Evolutionary conservation across 2,113 vertebrate genomes (phyloP).

Genomic region (Syrmaticus mikado): DNA sequence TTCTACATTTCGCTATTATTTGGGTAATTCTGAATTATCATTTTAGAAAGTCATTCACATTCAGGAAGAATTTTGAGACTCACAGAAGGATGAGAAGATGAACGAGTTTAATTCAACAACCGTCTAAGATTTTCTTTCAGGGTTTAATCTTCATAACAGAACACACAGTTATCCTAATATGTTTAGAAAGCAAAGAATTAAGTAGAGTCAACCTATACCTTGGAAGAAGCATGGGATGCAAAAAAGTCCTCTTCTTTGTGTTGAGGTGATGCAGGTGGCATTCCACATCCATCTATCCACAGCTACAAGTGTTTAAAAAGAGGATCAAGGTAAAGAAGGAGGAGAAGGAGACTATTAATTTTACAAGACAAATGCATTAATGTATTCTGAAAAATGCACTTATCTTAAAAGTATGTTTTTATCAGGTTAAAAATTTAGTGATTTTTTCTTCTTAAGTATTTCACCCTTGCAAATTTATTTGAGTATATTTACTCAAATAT

Average conservation of each 20-base stretch:
- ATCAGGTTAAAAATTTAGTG: not conserved
- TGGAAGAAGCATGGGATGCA: slow-evolving; percentile 79
- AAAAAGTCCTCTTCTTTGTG: slow-evolving; percentile 95
- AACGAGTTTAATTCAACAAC: not conserved
- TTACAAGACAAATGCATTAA: not conserved
- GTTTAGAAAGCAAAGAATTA: not conserved
- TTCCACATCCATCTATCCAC: slow-evolving; percentile 87
- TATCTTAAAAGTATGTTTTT: not conserved
- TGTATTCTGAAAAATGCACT: not conserved
- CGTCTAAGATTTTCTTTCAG: not conserved
- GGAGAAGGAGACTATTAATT: not conserved
- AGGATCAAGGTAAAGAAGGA: not conserved
- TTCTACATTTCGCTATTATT: not conserved
- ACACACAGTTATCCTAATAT: not conserved
- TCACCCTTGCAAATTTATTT: not conserved
- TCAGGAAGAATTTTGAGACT: not conserved
- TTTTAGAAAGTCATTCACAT: not conserved
- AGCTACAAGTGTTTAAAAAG: slow-evolving; percentile 75
- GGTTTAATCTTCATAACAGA: not conserved
- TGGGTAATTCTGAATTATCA: not conserved
- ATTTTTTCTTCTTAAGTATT: not conserved
- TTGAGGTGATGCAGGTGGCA: slow-evolving; percentile 77
- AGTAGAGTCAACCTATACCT: slow-evolving; percentile 55
- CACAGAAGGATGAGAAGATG: not conserved
- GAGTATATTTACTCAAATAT: not conserved